Conservation (phyloP, 2,888 invertebrate species). For the Rhodophaea formosa region DNA sequence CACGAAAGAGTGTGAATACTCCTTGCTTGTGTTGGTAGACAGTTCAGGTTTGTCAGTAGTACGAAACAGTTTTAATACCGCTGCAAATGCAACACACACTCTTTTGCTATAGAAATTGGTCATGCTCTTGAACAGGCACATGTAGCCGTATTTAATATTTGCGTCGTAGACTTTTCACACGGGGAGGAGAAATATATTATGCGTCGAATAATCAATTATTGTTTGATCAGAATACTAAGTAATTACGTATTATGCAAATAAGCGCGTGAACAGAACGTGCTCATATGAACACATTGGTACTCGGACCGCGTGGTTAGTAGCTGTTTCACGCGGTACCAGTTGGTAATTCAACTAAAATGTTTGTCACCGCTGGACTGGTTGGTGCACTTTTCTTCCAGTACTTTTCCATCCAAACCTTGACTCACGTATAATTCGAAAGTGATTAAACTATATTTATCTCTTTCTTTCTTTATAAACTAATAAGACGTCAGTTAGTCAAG, state of each 20-base stretch:
- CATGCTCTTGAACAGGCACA: background rate
- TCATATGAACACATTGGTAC: conserved; percentile 1
- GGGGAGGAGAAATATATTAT: background rate
- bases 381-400: conserved; percentile 62
- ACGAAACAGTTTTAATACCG: conserved; percentile 48
- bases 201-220: conserved; percentile 12
- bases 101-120: background rate
- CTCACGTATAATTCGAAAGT: conserved; percentile 39
- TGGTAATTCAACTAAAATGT: conserved; percentile 43
- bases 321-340: conserved; percentile 2
- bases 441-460: conserved; percentile 40
- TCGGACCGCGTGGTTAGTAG: background rate
- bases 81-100: conserved; percentile 1
- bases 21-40: conserved; percentile 43
- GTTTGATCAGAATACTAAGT: conserved; percentile 11
- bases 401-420: conserved; percentile 61
- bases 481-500: background rate
- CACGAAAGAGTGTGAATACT: conserved; percentile 45
- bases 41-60: conserved; percentile 53
- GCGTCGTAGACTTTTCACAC: background rate
- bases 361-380: conserved; percentile 44
- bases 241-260: conserved; percentile 13
- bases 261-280: conserved; percentile 14
- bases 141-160: background rate
- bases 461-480: conserved; percentile 28